phyloP scores from a whole-genome alignment of 1,140 invertebrate genomes.

The Ectropis grisescens region DNA sequence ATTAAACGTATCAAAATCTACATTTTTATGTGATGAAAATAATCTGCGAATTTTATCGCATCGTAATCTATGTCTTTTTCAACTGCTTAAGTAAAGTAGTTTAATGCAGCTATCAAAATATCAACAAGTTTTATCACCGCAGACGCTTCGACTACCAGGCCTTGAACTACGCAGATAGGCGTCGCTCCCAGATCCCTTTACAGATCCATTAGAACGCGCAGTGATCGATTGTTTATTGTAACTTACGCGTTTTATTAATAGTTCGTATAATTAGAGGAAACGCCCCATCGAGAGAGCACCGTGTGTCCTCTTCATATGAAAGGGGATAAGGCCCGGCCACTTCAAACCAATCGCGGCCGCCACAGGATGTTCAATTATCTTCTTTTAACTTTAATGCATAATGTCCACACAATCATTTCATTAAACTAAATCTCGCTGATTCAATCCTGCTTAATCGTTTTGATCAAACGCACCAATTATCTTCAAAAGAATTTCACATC shows the following conservation, averaged over 20 bases:
- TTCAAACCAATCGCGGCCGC: slow-evolving; percentile 38
- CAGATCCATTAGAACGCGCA: slow-evolving; percentile 24
- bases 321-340: slow-evolving; percentile 37
- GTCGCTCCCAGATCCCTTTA: not conserved
- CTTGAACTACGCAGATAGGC: not conserved
- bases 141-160: no score
- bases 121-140: no score
- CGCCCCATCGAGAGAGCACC: slow-evolving; percentile 45
- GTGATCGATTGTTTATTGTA: slow-evolving; percentile 41
- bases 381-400: slow-evolving; percentile 58
- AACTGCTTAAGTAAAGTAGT: no score
- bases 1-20: no score
- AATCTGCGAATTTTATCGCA: no score
- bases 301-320: slow-evolving; percentile 38
- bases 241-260: slow-evolving; percentile 53
- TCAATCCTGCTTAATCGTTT: slow-evolving; percentile 46
- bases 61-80: no score
- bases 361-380: slow-evolving; percentile 67
- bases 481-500: no score
- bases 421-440: slow-evolving; percentile 53
- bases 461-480: slow-evolving; percentile 47
- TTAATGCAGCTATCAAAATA: no score
- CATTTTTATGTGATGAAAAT: no score
- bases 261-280: slow-evolving; percentile 64
- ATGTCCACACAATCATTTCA: slow-evolving; percentile 66